Evolutionary conservation across 2,888 invertebrate genomes (phyloP).

Genomic region (Perithous albicinctus): DNA sequence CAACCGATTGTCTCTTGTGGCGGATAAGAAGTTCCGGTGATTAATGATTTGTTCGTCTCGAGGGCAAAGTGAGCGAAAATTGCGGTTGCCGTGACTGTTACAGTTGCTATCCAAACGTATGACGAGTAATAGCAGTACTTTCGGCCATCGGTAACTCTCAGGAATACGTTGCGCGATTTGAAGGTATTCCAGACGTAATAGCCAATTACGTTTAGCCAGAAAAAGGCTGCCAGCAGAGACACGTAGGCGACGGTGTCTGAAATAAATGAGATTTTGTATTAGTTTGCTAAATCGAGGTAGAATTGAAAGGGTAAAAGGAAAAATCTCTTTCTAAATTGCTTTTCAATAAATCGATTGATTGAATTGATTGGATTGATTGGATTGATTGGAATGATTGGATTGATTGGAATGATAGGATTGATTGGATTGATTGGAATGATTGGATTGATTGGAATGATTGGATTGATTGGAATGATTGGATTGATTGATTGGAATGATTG

Average conservation of each 20-base stretch:
- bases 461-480: too few species aligned
- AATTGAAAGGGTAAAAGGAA: background rate
- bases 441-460: too few species aligned
- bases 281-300: background rate
- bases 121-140: conserved; percentile 95
- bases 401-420: too few species aligned
- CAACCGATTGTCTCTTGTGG: conserved; percentile 92
- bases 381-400: too few species aligned
- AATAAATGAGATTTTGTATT: conserved; percentile 78
- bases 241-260: conserved; percentile 92
- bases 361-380: too few species aligned
- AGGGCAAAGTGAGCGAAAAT: conserved; percentile 93
- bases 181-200: conserved; percentile 96
- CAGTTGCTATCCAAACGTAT: conserved; percentile 92
- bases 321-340: too few species aligned
- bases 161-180: conserved; percentile 93
- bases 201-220: conserved; percentile 94
- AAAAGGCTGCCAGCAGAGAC: conserved; percentile 92
- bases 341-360: too few species aligned
- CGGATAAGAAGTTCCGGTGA: conserved; percentile 81
- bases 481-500: too few species aligned
- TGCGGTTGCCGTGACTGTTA: conserved; percentile 90
- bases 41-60: conserved; percentile 87
- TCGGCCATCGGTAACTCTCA: conserved; percentile 93
- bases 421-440: too few species aligned